Conservation (phyloP, 1,140 invertebrate genomes). For the Drosophila baimaii region DNA sequence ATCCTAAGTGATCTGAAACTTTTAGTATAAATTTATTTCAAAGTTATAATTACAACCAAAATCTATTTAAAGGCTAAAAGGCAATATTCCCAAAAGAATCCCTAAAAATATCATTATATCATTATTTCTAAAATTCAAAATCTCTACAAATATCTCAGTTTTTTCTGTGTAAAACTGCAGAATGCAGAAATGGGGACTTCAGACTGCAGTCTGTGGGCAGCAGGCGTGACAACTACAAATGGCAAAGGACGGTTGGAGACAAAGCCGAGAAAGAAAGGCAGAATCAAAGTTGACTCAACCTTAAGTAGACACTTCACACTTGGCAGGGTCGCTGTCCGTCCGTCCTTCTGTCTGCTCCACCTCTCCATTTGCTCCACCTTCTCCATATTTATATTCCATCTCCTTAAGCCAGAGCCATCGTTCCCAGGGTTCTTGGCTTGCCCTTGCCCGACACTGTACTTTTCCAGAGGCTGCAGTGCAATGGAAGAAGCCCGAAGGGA, state of each 20-base stretch:
- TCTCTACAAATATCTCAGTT: neutral
- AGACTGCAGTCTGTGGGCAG: conserved; percentile 37
- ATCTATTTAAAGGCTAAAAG: neutral
- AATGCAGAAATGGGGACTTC: conserved; percentile 6
- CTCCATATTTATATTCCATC: conserved; percentile 2
- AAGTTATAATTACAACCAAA: neutral
- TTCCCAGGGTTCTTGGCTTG: conserved; percentile 42
- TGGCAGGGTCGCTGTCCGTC: conserved; percentile 23
- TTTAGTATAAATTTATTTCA: neutral
- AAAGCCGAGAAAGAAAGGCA: conserved; percentile 13
- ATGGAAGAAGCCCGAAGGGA: conserved; percentile 38
- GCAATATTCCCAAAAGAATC: neutral
- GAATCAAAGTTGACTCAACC: conserved; percentile 70
- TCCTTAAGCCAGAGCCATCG: neutral
- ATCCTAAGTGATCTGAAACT: neutral
- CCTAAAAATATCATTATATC: neutral
- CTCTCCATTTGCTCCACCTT: neutral
- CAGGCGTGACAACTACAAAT: conserved; percentile 63
- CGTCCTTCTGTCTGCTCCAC: conserved; percentile 1
- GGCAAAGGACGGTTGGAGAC: conserved; percentile 2
- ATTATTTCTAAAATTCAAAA: neutral
- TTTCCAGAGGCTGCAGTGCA: conserved; percentile 45
- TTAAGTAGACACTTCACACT: conserved; percentile 64
- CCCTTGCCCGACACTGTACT: conserved; percentile 61
- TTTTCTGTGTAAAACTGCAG: conserved; percentile 1